Conservation (phyloP, 1,140 invertebrate species). For the Heliothis subflexa region DNA sequence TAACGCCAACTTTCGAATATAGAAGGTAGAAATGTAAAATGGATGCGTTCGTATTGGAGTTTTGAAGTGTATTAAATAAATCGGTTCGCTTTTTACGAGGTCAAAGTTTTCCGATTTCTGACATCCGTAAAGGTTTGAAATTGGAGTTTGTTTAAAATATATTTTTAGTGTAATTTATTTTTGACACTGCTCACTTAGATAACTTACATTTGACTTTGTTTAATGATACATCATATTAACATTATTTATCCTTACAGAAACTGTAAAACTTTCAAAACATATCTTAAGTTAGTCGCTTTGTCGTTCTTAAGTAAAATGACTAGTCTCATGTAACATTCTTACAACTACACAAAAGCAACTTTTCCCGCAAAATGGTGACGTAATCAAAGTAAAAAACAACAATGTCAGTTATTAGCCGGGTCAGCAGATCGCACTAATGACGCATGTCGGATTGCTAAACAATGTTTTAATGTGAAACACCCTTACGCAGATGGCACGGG, state of each 20-base stretch:
- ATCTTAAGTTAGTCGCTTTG: no score
- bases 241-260: no score
- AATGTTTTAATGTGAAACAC: conserved; percentile 82
- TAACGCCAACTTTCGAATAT: conserved; percentile 72
- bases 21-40: conserved; percentile 70
- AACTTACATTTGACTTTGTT: background rate
- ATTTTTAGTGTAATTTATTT: background rate
- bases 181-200: background rate
- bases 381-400: conserved; percentile 60
- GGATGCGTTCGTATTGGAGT: conserved; percentile 57
- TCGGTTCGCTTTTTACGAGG: conserved; percentile 31
- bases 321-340: no score
- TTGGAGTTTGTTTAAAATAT: background rate
- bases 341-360: background rate
- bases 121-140: background rate
- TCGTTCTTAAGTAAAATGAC: no score
- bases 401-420: conserved; percentile 57
- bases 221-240: no score
- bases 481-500: conserved; percentile 76
- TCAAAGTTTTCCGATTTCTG: conserved; percentile 19
- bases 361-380: conserved; percentile 53
- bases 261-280: no score
- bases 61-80: conserved; percentile 44
- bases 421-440: conserved; percentile 75
- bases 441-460: conserved; percentile 75